Percentiles rank a stretch among this genome's conserved stretches.
These are phyloP conservation scores for Phthorimaea operculella DNA, from an alignment of 1,140 invertebrate species.

Conservation along the genomic window DNA sequence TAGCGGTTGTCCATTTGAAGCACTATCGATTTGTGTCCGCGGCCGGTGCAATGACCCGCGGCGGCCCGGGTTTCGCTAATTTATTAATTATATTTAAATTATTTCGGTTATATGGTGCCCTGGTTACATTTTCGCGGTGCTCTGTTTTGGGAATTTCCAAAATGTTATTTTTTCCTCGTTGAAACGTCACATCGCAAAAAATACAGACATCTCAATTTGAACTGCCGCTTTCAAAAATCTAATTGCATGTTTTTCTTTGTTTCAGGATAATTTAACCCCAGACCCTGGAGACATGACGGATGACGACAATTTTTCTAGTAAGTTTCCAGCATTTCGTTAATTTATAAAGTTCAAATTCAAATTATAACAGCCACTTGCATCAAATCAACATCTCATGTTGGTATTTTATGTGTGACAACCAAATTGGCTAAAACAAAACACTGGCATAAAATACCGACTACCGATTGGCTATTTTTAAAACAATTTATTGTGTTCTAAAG, in stretches of 20 bases:
- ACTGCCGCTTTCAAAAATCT: background rate
- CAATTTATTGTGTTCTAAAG: constrained; percentile 14
- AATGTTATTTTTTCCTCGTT: background rate
- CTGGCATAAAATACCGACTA: constrained; percentile 32
- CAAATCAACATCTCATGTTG: constrained; percentile 47
- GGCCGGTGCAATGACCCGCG: constrained; percentile 51
- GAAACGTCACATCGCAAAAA: background rate
- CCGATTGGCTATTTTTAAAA: constrained; percentile 41
- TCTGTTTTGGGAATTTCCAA: too few species aligned
- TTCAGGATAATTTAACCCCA: constrained; percentile 77
- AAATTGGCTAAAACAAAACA: constrained; percentile 10
- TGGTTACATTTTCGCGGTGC: constrained; percentile 11
- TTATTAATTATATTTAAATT: constrained; percentile 55
- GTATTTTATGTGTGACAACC: constrained; percentile 33
- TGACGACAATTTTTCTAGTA: constrained; percentile 77
- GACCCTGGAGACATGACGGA: constrained; percentile 76
- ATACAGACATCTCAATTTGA: background rate
- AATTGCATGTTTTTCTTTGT: constrained; percentile 52
- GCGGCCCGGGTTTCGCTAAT: constrained; percentile 53
- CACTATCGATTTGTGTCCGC: constrained; percentile 57
- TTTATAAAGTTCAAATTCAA: background rate
- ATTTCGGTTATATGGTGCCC: constrained; percentile 31
- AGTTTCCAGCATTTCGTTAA: constrained; percentile 19
- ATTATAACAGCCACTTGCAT: constrained; percentile 51
- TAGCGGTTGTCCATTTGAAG: constrained; percentile 59